phyloP scores from a whole-genome alignment of 2,797 vertebrate species.

The Anguilla marmorata region DNA sequence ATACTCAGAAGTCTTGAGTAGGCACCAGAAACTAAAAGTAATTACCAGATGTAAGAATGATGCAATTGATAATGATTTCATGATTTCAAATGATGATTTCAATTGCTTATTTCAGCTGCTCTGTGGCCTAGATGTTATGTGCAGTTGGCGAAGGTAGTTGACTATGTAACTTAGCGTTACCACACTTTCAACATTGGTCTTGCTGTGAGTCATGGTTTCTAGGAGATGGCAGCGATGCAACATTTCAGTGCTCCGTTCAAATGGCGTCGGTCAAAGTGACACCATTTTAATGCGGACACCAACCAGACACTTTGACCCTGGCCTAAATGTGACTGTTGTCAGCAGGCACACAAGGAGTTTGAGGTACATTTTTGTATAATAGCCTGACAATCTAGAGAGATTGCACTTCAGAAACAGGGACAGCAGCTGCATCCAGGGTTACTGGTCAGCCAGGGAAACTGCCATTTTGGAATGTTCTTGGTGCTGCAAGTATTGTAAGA shows the following conservation, averaged over 20 bases:
- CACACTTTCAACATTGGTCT: not conserved
- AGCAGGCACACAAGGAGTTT: not conserved
- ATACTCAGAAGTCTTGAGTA: no score
- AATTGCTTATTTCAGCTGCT: not conserved
- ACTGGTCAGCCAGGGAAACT: not conserved
- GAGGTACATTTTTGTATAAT: not conserved
- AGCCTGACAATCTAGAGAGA: not conserved
- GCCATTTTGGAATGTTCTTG: not conserved
- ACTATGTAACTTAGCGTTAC: not conserved
- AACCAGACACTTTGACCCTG: not conserved
- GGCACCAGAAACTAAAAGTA: no score
- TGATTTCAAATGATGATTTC: not conserved
- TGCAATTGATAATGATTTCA: not conserved
- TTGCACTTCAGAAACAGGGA: not conserved
- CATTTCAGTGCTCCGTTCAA: not conserved
- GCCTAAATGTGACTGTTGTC: not conserved
- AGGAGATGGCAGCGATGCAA: not conserved
- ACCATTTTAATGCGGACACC: no score
- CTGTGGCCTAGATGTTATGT: not conserved
- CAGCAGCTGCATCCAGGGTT: not conserved
- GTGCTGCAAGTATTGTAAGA: not conserved
- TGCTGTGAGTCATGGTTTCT: not conserved
- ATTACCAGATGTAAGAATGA: not conserved
- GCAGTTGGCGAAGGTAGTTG: not conserved
- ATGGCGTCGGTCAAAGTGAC: not conserved